phyloP scores from a whole-genome alignment of 2,113 vertebrate species.

The Thamnophis sirtalis region DNA sequence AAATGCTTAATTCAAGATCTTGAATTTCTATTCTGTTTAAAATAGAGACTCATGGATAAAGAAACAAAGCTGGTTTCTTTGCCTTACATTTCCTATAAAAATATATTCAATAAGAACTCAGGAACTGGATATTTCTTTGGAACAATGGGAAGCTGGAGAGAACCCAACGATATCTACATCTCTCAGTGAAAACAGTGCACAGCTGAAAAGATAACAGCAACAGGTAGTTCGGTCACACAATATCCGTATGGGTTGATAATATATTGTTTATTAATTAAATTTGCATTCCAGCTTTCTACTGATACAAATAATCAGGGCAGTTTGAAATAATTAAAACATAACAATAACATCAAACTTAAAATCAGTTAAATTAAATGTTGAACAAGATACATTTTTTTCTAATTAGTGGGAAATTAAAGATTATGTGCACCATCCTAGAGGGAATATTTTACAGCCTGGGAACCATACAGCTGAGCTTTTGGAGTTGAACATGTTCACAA shows the following conservation, averaged over 20 bases:
- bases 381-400: background rate
- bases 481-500: no score
- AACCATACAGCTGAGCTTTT: no score
- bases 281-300: background rate
- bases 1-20: background rate
- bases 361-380: background rate
- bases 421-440: no score
- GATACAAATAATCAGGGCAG: background rate
- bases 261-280: background rate
- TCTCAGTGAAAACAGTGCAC: background rate
- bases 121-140: background rate
- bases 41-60: background rate
- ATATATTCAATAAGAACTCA: background rate
- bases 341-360: background rate
- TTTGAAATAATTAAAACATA: background rate
- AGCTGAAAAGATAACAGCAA: background rate
- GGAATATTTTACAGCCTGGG: no score
- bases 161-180: background rate
- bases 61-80: background rate
- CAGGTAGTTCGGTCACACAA: no score
- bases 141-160: background rate
- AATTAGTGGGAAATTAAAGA: no score
- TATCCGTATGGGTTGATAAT: background rate
- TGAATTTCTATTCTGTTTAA: background rate
- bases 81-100: background rate